phyloP scores from a whole-genome alignment of 2,113 vertebrate genomes.

The Rattus norvegicus region GRCr8 NC_086039.1:37693001-37693500 shows the following conservation, averaged over 20 bases:
- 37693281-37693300: slow-evolving; percentile 20
- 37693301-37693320: slow-evolving; percentile 49
- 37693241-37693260: slow-evolving; percentile 38
- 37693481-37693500: slow-evolving; percentile 32
- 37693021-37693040: slow-evolving; percentile 26
- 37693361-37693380: slow-evolving; percentile 27
- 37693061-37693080: slow-evolving; percentile 3
- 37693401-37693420: slow-evolving; percentile 57
- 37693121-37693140: slow-evolving; percentile 19
- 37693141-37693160: slow-evolving; percentile 10
- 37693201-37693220: slow-evolving; percentile 29
- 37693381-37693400: slow-evolving; percentile 51
- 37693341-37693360: not conserved
- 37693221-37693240: slow-evolving; percentile 24
- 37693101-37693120: slow-evolving; percentile 38
- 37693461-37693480: slow-evolving; percentile 56
- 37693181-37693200: slow-evolving; percentile 60
- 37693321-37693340: slow-evolving; percentile 25
- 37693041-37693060: slow-evolving; percentile 35
- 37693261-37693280: slow-evolving; percentile 43
- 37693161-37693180: not conserved
- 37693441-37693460: slow-evolving; percentile 54
- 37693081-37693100: slow-evolving; percentile 47
- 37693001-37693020: not conserved
- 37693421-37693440: slow-evolving; percentile 53